phyloP scores from a whole-genome alignment of 2,113 vertebrate species.

The Nansenia antarctica region DNA sequence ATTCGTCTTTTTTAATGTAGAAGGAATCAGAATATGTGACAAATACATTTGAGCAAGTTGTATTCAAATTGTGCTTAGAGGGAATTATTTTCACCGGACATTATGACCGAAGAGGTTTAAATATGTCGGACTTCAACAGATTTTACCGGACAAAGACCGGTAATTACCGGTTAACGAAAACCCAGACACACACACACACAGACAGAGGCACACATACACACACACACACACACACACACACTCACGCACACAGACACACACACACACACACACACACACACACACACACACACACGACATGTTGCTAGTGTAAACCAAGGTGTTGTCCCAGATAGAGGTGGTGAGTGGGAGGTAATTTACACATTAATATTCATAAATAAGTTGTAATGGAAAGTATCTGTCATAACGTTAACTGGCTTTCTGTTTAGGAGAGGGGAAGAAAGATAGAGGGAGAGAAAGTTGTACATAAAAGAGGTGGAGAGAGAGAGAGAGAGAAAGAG shows the following conservation, averaged over 20 bases:
- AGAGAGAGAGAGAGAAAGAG: neutral
- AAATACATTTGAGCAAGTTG: too few species aligned
- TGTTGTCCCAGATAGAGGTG: neutral
- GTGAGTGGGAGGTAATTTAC: neutral
- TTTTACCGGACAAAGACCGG: too few species aligned
- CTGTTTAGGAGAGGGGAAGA: neutral
- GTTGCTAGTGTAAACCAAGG: neutral
- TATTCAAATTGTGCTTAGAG: too few species aligned
- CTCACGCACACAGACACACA: neutral
- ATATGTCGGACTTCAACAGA: too few species aligned
- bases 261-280: constrained; percentile 1
- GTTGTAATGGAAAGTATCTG: neutral
- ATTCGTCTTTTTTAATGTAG: too few species aligned
- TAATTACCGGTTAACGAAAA: too few species aligned
- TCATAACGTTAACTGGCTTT: neutral
- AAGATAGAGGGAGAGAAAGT: neutral
- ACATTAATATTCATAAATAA: neutral
- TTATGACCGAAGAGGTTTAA: too few species aligned
- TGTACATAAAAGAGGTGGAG: too few species aligned
- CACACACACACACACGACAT: neutral
- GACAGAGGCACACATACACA: neutral
- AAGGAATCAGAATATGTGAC: too few species aligned
- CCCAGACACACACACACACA: constrained; percentile 36
- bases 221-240: constrained; percentile 9
- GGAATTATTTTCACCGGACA: too few species aligned